Evolutionary conservation across 2,888 invertebrate species (phyloP).

Genomic region (Cecidostiba fungosa): DNA sequence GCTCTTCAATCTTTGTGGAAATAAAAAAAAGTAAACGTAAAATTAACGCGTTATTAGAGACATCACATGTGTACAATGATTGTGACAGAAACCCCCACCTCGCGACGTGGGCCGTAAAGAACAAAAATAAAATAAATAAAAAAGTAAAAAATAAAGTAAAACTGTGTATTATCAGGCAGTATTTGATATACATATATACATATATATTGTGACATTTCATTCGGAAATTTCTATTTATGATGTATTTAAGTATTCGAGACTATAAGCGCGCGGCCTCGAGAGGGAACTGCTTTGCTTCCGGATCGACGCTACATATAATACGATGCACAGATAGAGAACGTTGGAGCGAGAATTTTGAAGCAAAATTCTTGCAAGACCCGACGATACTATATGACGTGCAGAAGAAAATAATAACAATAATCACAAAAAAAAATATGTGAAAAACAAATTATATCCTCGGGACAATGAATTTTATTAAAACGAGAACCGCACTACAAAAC

Average conservation of each 20-base stretch:
- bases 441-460: constrained; percentile 46
- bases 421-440: neutral
- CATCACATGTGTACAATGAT: constrained; percentile 2
- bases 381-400: neutral
- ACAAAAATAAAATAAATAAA: constrained; percentile 42
- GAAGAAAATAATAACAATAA: constrained; percentile 17
- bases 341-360: neutral
- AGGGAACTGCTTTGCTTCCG: constrained; percentile 20
- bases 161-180: constrained; percentile 61
- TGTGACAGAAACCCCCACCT: constrained; percentile 6
- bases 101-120: constrained; percentile 29
- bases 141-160: constrained; percentile 41
- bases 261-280: neutral
- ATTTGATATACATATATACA: constrained; percentile 57
- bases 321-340: neutral
- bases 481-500: constrained; percentile 14
- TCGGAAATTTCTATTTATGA: constrained; percentile 55
- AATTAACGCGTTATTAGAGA: constrained; percentile 33
- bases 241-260: constrained; percentile 47
- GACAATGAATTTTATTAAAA: constrained; percentile 42
- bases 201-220: constrained; percentile 45
- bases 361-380: constrained; percentile 22
- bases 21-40: constrained; percentile 9
- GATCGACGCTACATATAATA: neutral
- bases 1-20: constrained; percentile 47